phyloP scores from a whole-genome alignment of 2,797 vertebrate species.

The Falco berigora region DNA sequence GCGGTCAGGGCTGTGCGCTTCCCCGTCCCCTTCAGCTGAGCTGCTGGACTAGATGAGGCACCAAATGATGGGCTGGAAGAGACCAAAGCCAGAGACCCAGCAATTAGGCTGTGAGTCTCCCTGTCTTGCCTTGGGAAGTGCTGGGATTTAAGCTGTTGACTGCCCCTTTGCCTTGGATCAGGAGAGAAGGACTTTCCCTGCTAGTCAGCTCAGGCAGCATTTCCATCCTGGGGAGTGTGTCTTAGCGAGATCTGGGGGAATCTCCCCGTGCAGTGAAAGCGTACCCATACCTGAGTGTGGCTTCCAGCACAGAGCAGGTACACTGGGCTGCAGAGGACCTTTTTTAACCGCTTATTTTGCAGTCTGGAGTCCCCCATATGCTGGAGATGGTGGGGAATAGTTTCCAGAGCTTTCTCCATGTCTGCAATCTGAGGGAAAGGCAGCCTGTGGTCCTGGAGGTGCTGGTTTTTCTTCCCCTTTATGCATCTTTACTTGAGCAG shows the following conservation, averaged over 20 bases:
- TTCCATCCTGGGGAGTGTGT: neutral
- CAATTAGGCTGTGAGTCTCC: neutral
- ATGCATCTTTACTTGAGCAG: neutral
- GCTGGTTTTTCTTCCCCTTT: neutral
- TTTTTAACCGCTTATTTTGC: neutral
- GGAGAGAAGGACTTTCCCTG: neutral
- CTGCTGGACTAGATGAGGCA: fast-evolving
- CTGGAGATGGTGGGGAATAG: neutral
- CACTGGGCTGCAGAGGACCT: neutral
- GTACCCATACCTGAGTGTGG: fast-evolving
- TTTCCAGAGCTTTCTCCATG: neutral
- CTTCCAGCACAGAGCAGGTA: neutral
- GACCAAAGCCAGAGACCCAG: neutral
- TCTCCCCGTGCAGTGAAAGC: neutral
- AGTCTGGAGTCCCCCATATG: neutral
- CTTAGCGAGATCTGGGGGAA: neutral
- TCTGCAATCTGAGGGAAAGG: neutral
- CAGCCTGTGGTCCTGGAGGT: neutral
- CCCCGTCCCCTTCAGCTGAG: neutral
- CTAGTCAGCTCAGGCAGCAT: neutral
- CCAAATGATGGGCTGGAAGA: neutral
- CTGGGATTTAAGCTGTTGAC: neutral
- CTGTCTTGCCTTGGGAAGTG: neutral
- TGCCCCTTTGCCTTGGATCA: neutral
- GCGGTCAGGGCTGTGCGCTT: neutral